Percentiles rank a stretch among this genome's conserved stretches.
These are phyloP conservation scores for Chamaea fasciata DNA, from an alignment of 2,113 vertebrate species.

Conservation along the genomic window DNA sequence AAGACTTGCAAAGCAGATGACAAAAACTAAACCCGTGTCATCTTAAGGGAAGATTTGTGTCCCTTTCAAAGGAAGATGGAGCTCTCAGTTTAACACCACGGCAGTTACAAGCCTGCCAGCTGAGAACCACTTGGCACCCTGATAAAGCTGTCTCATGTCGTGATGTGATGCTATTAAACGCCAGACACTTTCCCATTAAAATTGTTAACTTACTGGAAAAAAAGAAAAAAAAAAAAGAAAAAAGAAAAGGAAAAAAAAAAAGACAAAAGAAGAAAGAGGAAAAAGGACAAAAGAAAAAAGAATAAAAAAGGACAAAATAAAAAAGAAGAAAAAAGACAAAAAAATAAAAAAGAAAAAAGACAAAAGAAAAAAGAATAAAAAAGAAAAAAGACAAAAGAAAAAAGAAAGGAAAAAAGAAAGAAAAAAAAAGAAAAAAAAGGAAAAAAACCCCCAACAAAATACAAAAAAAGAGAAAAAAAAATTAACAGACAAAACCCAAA, in stretches of 20 bases:
- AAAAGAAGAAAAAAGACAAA: too few relatives aligned
- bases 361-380: too few relatives aligned
- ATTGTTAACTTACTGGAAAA: neutral
- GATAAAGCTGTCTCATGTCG: neutral
- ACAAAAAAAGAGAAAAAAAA: too few relatives aligned
- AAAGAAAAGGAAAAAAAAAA: too few relatives aligned
- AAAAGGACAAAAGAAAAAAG: too few relatives aligned
- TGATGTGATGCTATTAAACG: neutral
- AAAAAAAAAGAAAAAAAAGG: too few relatives aligned
- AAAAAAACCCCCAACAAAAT: too few relatives aligned
- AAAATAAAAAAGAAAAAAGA: neutral
- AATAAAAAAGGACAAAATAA: too few relatives aligned
- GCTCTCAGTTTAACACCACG: neutral
- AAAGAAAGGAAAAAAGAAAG: too few relatives aligned
- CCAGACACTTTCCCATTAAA: neutral
- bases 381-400: too few relatives aligned
- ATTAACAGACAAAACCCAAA: neutral
- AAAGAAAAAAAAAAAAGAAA: too few relatives aligned
- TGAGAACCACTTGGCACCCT: neutral
- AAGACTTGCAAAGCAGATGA: neutral
- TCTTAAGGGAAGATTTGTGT: neutral
- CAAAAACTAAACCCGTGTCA: neutral
- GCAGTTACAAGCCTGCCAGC: neutral
- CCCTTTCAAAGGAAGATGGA: neutral
- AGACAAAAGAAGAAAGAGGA: too few relatives aligned